phyloP scores from a whole-genome alignment of 1,140 invertebrate genomes.

The Philotrypesis tridentata region DNA sequence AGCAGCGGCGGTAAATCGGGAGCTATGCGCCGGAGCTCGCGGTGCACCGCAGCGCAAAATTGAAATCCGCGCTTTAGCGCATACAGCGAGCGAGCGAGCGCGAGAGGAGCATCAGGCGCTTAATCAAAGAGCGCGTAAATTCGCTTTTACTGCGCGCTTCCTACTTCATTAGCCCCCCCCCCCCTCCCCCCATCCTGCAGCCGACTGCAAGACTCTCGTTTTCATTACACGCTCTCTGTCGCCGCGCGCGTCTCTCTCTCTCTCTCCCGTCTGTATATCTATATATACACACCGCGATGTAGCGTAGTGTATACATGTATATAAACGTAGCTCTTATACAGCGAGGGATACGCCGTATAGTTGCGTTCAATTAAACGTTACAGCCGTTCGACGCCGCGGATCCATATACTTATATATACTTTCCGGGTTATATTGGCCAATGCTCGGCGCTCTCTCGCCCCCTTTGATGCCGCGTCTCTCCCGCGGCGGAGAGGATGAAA shows the following conservation, averaged over 20 bases:
- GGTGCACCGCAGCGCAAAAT: constrained; percentile 45
- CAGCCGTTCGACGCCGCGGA: constrained; percentile 2
- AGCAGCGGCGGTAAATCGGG: too few species aligned
- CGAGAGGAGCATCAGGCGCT: too few species aligned
- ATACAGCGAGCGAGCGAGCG: not conserved
- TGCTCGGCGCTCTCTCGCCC: too few species aligned
- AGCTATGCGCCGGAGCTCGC: not conserved
- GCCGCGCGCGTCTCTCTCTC: not conserved
- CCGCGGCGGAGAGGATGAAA: not conserved
- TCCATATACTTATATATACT: not conserved
- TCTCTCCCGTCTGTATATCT: not conserved
- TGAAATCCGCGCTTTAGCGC: constrained; percentile 26
- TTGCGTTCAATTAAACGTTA: constrained; percentile 38
- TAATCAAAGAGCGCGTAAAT: constrained; percentile 49
- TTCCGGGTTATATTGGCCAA: constrained; percentile 42
- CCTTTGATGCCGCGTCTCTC: too few species aligned
- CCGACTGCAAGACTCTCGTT: not conserved
- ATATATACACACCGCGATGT: too few species aligned
- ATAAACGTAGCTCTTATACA: too few species aligned
- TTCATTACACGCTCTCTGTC: constrained; percentile 13
- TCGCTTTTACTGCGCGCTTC: constrained; percentile 44
- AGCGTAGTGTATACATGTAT: too few species aligned
- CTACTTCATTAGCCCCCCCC: constrained; percentile 43
- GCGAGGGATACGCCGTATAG: not conserved
- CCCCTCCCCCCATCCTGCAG: not conserved